A percentile compares a stretch with the other conserved stretches of the same genome.
These are phyloP conservation scores for Ashinkailepas kermadecensis DNA, from an alignment of 2,888 invertebrate genomes.

Conservation along the genomic window DNA sequence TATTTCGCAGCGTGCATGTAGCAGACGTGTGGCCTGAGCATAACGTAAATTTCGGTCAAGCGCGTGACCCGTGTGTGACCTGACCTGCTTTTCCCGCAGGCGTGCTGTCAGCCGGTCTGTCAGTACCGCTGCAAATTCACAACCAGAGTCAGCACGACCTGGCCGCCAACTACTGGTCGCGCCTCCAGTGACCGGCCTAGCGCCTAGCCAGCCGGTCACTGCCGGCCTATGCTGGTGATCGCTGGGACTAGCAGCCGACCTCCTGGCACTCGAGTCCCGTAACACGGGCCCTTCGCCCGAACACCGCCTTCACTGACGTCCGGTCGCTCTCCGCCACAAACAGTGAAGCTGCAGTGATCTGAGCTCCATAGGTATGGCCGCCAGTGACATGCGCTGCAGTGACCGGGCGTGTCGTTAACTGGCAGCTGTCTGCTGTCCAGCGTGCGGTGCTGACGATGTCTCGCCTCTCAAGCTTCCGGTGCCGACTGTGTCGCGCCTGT, in stretches of 20 bases:
- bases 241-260: background rate
- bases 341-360: background rate
- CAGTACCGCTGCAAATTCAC: conserved; percentile 34
- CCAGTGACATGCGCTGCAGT: background rate
- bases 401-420: background rate
- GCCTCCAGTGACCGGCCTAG: conserved; percentile 32
- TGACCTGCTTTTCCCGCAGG: conserved; percentile 24
- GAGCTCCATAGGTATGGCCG: background rate
- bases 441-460: no score
- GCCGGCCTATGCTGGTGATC: conserved; percentile 26
- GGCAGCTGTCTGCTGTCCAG: no score
- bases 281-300: background rate
- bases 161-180: conserved; percentile 34
- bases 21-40: no score
- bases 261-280: background rate
- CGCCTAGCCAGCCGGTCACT: background rate
- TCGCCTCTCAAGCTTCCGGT: no score
- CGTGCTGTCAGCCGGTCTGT: conserved; percentile 34
- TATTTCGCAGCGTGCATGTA: no score
- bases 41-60: no score
- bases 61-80: no score
- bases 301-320: background rate
- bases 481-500: no score
- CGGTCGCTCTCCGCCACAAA: no score
- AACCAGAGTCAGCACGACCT: conserved; percentile 33